These are phyloP conservation scores for Caiman crocodilus DNA, from an alignment of 2,797 vertebrate genomes.

Conservation along the genomic window DNA sequence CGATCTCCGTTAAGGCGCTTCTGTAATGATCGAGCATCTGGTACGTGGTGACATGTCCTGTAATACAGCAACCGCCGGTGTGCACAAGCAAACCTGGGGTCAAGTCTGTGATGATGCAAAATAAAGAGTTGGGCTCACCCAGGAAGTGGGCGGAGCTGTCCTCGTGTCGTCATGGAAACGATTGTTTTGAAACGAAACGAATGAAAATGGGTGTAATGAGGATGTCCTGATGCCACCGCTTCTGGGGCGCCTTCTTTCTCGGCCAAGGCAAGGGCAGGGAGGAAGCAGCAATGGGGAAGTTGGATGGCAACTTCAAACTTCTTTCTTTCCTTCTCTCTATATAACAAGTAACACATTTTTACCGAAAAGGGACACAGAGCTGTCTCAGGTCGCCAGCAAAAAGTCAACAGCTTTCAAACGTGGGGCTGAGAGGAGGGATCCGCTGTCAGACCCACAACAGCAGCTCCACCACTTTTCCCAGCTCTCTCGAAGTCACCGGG, in stretches of 20 bases:
- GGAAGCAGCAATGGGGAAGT: no score
- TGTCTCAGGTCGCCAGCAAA: no score
- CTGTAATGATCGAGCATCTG: conserved; percentile 75
- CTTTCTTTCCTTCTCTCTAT: no score
- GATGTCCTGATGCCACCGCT: not conserved
- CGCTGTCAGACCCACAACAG: not conserved
- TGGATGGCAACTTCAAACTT: no score
- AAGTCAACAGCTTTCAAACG: no score
- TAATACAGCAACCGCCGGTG: conserved; percentile 69
- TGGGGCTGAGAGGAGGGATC: not conserved
- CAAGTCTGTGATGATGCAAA: conserved; percentile 72
- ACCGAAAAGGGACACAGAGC: no score
- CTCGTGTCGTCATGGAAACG: not conserved
- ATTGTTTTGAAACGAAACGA: not conserved
- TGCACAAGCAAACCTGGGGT: conserved; percentile 73
- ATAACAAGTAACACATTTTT: no score
- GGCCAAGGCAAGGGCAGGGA: no score
- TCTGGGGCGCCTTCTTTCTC: no score
- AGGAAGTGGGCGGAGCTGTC: conserved; percentile 62
- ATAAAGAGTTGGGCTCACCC: conserved; percentile 71
- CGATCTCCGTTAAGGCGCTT: conserved; percentile 83
- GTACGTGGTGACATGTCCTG: conserved; percentile 66
- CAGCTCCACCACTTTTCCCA: not conserved
- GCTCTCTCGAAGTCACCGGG: not conserved
- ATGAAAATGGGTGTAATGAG: no score